These are phyloP conservation scores for Callimorpha dominula DNA, from an alignment of 2,888 invertebrate genomes.

Conservation along the genomic window DNA sequence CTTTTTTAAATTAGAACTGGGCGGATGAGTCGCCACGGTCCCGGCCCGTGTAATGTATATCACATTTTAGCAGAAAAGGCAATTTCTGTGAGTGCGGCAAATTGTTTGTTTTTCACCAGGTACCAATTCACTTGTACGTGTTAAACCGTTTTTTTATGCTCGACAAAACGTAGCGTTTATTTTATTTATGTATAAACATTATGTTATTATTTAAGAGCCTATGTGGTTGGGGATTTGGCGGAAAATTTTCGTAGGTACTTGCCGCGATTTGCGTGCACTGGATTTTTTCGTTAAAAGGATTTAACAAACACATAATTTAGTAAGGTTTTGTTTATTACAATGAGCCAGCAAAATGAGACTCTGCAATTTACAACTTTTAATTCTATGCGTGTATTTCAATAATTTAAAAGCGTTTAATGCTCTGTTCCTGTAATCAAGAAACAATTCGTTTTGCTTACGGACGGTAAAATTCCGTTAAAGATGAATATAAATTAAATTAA, in stretches of 20 bases:
- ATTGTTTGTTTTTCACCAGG: slow-evolving; percentile 39
- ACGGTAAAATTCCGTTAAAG: too few relatives aligned
- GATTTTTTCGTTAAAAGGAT: neutral
- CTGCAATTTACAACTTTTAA: neutral
- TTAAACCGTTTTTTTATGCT: slow-evolving; percentile 28
- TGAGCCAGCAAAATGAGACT: neutral
- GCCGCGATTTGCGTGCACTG: neutral
- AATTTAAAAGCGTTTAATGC: neutral
- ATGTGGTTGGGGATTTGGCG: slow-evolving; percentile 7
- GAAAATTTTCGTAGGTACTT: slow-evolving; percentile 1
- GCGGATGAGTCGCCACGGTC: neutral
- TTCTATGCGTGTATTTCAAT: neutral
- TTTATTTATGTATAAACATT: slow-evolving; percentile 37
- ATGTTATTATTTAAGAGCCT: slow-evolving; percentile 26
- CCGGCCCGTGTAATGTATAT: slow-evolving; percentile 4
- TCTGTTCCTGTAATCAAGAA: too few relatives aligned
- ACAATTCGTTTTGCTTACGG: too few relatives aligned
- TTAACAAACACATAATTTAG: neutral
- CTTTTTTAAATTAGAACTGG: neutral
- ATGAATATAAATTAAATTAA: too few relatives aligned
- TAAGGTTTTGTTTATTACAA: neutral
- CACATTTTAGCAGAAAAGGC: slow-evolving; percentile 23
- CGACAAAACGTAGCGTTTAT: slow-evolving; percentile 26
- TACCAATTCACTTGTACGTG: slow-evolving; percentile 27
- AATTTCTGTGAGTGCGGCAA: slow-evolving; percentile 39